Percentiles rank a stretch among this genome's conserved stretches.
Conservation (phyloP, 2,797 vertebrate species). For the Arrhamphus sclerolepis region DNA sequence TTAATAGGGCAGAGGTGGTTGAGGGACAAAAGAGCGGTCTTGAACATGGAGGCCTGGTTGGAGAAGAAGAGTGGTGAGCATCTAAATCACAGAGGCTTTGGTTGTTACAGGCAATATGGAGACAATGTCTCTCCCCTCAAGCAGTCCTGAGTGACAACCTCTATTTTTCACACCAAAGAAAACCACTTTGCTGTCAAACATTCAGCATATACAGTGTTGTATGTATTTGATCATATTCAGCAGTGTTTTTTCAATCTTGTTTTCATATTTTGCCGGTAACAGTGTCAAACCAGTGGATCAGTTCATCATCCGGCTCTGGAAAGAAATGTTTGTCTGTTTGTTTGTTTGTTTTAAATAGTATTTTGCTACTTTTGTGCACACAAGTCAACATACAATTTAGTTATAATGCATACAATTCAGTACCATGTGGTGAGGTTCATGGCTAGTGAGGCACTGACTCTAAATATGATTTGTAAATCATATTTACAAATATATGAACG, state of each 20-base stretch:
- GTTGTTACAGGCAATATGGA: constrained; percentile 46
- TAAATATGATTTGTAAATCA: too few relatives aligned
- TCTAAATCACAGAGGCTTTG: constrained; percentile 41
- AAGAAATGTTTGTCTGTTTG: too few relatives aligned
- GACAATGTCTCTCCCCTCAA: constrained; percentile 27
- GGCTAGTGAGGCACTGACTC: too few relatives aligned
- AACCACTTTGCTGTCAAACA: constrained; percentile 10
- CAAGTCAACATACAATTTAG: too few relatives aligned
- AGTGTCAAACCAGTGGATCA: too few relatives aligned
- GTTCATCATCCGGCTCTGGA: too few relatives aligned
- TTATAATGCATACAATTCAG: too few relatives aligned
- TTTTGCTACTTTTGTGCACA: too few relatives aligned
- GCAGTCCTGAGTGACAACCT: constrained; percentile 41
- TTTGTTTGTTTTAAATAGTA: too few relatives aligned
- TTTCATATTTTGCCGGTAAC: background rate
- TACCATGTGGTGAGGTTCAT: too few relatives aligned
- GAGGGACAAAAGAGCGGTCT: constrained; percentile 57
- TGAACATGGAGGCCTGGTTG: constrained; percentile 47
- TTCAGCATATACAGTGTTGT: background rate
- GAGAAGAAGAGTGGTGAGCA: constrained; percentile 33
- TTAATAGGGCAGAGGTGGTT: constrained; percentile 62
- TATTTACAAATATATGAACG: too few relatives aligned
- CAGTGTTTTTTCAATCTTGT: background rate
- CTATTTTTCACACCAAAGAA: constrained; percentile 22
- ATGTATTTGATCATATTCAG: background rate